These are phyloP conservation scores for Mechanitis messenoides DNA, from an alignment of 2,888 invertebrate species.

Conservation along the genomic window DNA sequence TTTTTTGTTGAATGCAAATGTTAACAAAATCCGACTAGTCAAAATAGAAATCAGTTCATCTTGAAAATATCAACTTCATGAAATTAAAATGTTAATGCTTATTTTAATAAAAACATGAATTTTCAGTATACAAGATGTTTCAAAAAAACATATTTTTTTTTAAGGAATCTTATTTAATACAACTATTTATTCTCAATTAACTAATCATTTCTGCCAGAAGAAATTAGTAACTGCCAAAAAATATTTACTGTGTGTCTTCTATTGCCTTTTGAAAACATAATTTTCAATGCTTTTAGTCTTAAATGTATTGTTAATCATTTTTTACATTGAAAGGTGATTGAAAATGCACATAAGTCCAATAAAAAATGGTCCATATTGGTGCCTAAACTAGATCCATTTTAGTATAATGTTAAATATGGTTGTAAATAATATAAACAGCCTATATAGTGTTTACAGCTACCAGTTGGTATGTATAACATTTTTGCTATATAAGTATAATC, in stretches of 20 bases:
- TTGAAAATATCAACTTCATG: too few species aligned
- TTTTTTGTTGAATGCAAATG: too few species aligned
- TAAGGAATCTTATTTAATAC: neutral
- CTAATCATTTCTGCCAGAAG: conserved; percentile 25
- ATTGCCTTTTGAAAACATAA: neutral
- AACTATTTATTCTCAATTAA: conserved; percentile 13
- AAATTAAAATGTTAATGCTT: too few species aligned
- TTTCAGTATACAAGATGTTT: too few species aligned
- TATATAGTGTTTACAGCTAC: too few species aligned
- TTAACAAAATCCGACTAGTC: too few species aligned
- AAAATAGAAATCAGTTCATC: too few species aligned
- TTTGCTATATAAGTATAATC: conserved; percentile 2
- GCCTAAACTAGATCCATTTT: conserved; percentile 23
- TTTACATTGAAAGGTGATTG: conserved; percentile 7
- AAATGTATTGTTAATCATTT: too few species aligned
- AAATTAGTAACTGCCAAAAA: conserved; percentile 28
- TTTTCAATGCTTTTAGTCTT: neutral
- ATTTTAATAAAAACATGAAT: too few species aligned
- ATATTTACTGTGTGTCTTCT: conserved; percentile 15
- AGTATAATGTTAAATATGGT: conserved; percentile 8
- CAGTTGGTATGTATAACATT: too few species aligned
- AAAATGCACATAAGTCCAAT: conserved; percentile 18
- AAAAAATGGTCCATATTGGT: conserved; percentile 24
- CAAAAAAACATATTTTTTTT: too few species aligned
- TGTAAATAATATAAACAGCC: neutral